A percentile compares a stretch with the other conserved stretches of the same genome.
phyloP scores from a whole-genome alignment of 1,140 invertebrate species.

The Drosophila malerkotliana region DNA sequence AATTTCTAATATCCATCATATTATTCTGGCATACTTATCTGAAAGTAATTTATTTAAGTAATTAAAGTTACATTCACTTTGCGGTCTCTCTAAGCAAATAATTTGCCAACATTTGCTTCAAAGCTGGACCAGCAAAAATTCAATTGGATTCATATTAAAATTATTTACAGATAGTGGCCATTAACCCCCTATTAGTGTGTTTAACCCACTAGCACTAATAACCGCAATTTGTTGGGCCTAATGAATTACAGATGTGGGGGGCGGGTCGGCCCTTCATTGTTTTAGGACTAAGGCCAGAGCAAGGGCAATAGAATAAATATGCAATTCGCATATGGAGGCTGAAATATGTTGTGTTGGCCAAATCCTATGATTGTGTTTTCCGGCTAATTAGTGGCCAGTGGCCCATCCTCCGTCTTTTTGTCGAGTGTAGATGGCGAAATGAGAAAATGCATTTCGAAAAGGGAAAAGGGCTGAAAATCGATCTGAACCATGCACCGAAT shows the following conservation, averaged over 20 bases:
- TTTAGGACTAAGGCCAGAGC: constrained; percentile 8
- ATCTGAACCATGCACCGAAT: constrained; percentile 61
- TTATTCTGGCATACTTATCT: neutral
- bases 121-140: constrained; percentile 1
- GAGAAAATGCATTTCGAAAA: constrained; percentile 9
- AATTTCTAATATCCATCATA: neutral
- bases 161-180: constrained; percentile 35
- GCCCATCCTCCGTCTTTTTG: constrained; percentile 6
- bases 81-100: constrained; percentile 7
- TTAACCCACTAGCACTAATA: constrained; percentile 34
- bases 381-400: constrained; percentile 51
- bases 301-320: constrained; percentile 35
- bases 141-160: constrained; percentile 16
- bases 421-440: constrained; percentile 26
- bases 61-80: neutral
- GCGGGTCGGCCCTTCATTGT: neutral
- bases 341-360: constrained; percentile 2
- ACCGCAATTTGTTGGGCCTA: constrained; percentile 25
- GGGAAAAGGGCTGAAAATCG: constrained; percentile 52
- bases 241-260: constrained; percentile 33
- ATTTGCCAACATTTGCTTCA: neutral
- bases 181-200: constrained; percentile 21
- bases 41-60: constrained; percentile 6
- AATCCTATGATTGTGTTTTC: constrained; percentile 42
- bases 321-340: constrained; percentile 15